Conservation (phyloP, 2,797 vertebrate species). For the Urocyon cinereoargenteus region DNA sequence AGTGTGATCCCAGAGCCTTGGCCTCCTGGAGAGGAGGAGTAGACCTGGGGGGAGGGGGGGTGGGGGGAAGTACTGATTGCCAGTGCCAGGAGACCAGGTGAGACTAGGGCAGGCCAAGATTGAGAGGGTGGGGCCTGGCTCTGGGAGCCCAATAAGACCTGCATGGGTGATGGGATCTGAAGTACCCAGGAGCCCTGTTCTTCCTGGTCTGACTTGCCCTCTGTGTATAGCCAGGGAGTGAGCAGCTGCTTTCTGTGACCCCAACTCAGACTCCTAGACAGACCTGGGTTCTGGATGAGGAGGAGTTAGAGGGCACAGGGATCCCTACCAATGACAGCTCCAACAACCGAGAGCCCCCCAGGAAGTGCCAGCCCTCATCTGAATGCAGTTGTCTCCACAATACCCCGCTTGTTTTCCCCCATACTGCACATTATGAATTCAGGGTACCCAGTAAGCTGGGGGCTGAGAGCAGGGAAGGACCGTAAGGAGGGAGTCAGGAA, state of each 20-base stretch:
- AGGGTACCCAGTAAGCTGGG: background rate
- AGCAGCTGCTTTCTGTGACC: background rate
- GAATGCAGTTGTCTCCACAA: accelerated
- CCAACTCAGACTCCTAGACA: background rate
- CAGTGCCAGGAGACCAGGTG: background rate
- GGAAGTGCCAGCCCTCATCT: background rate
- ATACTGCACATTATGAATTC: background rate
- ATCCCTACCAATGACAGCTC: too few relatives aligned
- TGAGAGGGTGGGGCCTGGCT: background rate
- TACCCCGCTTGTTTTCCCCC: too few relatives aligned
- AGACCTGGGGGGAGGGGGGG: background rate
- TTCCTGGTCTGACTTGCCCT: background rate
- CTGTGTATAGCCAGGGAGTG: too few relatives aligned
- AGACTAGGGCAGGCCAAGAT: background rate
- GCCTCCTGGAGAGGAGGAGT: background rate
- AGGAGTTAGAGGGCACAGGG: background rate
- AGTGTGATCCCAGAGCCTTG: background rate
- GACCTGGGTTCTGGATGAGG: background rate
- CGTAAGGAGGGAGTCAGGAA: background rate
- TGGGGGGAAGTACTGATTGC: background rate
- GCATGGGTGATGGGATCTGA: accelerated
- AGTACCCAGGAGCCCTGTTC: background rate
- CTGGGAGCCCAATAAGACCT: background rate
- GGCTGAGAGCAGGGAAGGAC: background rate
- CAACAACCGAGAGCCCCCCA: background rate